Evolutionary conservation across 2,888 invertebrate species (phyloP), one percentile per base, ranked within the genome.

Genomic region (Plutella xylostella): DNA sequence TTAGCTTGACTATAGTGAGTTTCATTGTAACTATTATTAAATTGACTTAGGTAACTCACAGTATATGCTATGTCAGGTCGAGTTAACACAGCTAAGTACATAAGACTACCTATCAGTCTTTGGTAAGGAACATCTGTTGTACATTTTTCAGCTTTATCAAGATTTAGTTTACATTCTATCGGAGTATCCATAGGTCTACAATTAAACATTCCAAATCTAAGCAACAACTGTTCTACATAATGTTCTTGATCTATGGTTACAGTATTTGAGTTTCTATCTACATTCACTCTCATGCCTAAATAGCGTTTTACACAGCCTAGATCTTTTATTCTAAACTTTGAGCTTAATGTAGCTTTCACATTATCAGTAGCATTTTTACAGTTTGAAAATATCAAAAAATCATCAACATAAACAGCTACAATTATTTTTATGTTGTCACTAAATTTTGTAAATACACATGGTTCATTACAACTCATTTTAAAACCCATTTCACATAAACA

Each of bases 61-160:
- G 42, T 33, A 44, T 48, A 55, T 6, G 40, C 39, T n/a, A 56
- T 56, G 43, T 55, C 52, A 20, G 54, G 54, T 4, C 53, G 35
- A n/a, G 51, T 53, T 19, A 51, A 14, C n/a, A 54, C 48, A 20
- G 45, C 41, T 22, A 55, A 43, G 17, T 52, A 55, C 51, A 53
- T 55, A 2, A 55, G 25, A 31, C 47, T 45, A 43, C 46, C 48
- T 14, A 43, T 43, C 9, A 43, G 34, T 11, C 30, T 20, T 43
- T 34, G 33, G 15, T 43, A 43, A 21, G 48, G 46, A 22, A 43
- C n/a, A 9, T 48, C 5, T 21, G 20, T 39, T 20, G 11, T 14
- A 42, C 35, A 30, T 18, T 42, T 31, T 19, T 42, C 43, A 34
- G 43, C 9, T 12, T 43, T 43, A 7, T 34, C 20, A 34, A 43